Percentiles rank a stretch among this genome's conserved stretches.
phyloP scores from a whole-genome alignment of 2,113 vertebrate species.

The Microcebus ravelobensis region DNA sequence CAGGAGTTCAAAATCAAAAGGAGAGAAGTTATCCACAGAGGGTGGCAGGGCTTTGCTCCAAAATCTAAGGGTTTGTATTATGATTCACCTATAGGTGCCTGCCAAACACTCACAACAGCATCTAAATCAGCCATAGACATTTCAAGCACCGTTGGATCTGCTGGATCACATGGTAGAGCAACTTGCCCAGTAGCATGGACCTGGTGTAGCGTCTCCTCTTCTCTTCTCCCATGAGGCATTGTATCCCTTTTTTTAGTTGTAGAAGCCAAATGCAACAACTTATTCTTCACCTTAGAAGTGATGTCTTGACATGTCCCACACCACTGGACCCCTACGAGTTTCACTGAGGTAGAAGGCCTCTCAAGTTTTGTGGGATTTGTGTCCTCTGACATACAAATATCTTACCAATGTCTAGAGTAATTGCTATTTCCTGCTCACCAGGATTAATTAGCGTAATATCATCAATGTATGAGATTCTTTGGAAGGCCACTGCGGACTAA shows the following conservation, averaged over 20 bases:
- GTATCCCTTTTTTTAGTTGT: background rate
- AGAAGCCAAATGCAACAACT: background rate
- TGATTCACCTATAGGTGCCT: background rate
- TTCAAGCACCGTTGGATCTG: background rate
- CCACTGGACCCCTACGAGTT: background rate
- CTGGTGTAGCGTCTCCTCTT: background rate
- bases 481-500: background rate
- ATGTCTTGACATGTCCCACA: background rate
- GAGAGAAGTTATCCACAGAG: background rate
- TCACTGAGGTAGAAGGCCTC: background rate
- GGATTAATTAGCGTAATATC: background rate
- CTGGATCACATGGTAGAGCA: background rate
- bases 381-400: background rate
- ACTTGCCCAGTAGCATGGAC: background rate
- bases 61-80: background rate
- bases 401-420: background rate
- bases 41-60: background rate
- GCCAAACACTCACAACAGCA: background rate
- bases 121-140: background rate
- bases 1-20: background rate
- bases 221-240: background rate
- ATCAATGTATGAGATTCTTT: background rate
- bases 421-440: background rate
- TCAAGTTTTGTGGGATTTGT: background rate
- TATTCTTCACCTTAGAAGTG: slow-evolving; percentile 4